Evolutionary conservation across 2,113 vertebrate genomes (phyloP).

Genomic region (Pionites leucogaster): DNA sequence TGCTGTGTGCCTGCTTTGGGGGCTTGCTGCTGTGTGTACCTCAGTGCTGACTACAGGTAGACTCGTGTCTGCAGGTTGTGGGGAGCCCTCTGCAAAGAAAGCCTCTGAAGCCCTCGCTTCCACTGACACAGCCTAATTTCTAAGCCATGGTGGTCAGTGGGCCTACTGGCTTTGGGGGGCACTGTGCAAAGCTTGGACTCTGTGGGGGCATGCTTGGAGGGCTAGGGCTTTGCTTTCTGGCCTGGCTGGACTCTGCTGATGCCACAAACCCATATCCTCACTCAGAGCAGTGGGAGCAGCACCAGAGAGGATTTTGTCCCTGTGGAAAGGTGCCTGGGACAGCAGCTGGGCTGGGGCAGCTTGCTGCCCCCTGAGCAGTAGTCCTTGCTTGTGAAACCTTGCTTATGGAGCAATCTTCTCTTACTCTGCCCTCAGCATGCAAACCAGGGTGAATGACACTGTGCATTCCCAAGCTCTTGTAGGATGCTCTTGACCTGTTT

Average conservation of each 20-base stretch:
- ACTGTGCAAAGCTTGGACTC: background rate
- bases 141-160: too few species aligned
- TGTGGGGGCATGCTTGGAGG: background rate
- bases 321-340: background rate
- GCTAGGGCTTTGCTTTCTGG: background rate
- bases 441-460: background rate
- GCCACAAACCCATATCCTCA: background rate
- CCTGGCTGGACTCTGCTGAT: background rate
- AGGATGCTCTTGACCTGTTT: background rate
- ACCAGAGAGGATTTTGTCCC: background rate
- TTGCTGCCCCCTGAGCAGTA: background rate
- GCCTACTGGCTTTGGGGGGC: background rate
- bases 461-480: background rate
- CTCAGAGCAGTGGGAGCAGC: background rate
- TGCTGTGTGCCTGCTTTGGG: background rate
- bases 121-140: rapidly evolving
- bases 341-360: background rate
- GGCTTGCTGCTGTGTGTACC: rapidly evolving
- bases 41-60: background rate
- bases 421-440: background rate
- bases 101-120: rapidly evolving
- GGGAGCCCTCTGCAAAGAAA: background rate
- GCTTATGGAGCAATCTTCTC: background rate
- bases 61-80: rapidly evolving
- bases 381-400: background rate